Evolutionary conservation across 2,797 vertebrate species (phyloP).

Genomic region (Gadopsis marmoratus): DNA sequence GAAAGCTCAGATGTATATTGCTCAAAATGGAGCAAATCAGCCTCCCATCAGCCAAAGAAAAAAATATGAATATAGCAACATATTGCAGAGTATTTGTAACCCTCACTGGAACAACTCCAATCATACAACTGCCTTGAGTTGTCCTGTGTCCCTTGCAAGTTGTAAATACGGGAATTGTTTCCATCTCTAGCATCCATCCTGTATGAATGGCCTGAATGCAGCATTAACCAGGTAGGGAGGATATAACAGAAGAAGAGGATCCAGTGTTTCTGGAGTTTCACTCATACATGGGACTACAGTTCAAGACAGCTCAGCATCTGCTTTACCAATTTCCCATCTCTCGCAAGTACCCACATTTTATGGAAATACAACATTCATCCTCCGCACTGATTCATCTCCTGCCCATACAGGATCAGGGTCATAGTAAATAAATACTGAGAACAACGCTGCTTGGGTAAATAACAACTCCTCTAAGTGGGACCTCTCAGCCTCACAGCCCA

Average conservation of each 20-base stretch:
- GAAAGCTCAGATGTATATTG: too few species aligned
- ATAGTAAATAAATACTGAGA: background rate
- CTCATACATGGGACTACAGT: background rate
- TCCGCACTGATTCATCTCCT: too few species aligned
- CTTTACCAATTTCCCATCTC: background rate
- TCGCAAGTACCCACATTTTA: background rate
- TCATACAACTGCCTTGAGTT: background rate
- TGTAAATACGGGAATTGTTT: background rate
- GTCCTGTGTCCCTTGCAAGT: background rate
- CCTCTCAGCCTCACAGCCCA: background rate
- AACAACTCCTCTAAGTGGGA: background rate
- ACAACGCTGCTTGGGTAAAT: background rate
- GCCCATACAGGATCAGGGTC: background rate
- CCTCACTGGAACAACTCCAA: background rate
- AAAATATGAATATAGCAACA: background rate
- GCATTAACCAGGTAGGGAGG: background rate
- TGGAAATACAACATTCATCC: background rate
- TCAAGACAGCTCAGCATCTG: background rate
- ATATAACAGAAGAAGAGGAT: background rate
- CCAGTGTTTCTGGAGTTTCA: background rate
- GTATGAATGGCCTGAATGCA: background rate
- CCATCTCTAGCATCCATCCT: background rate
- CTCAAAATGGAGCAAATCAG: background rate
- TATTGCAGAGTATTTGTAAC: background rate
- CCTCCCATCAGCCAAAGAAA: background rate